These are phyloP conservation scores for Meriones psammophilus DNA, from an alignment of 2,797 vertebrate species.

Conservation along the genomic window DNA sequence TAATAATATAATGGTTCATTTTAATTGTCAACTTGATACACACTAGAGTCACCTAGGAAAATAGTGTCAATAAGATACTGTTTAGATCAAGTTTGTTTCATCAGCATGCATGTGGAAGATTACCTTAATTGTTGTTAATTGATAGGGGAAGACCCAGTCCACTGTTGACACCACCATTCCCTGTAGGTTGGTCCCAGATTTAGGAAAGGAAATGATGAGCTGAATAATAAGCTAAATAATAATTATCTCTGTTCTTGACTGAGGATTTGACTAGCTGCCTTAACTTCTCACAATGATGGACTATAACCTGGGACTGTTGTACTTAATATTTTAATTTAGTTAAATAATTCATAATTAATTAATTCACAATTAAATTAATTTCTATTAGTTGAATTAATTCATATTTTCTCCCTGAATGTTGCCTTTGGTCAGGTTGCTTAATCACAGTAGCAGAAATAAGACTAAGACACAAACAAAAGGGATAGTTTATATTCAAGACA, in stretches of 20 bases:
- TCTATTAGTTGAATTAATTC: no score
- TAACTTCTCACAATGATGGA: not conserved
- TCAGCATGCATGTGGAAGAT: not conserved
- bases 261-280: not conserved
- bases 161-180: not conserved
- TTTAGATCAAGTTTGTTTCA: not conserved
- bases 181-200: not conserved
- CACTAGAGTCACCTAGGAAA: not conserved
- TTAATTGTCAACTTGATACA: not conserved
- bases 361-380: no score
- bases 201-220: not conserved
- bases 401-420: no score
- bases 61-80: not conserved
- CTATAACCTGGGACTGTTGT: no score
- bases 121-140: not conserved
- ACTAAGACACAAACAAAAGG: not conserved
- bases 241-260: not conserved
- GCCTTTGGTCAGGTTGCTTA: no score
- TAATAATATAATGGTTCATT: not conserved
- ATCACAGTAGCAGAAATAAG: no score
- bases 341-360: no score
- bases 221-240: not conserved
- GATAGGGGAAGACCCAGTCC: not conserved
- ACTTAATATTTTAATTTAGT: no score
- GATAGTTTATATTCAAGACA: not conserved